Conservation (phyloP, 2,888 invertebrate species). For the Plebejus melissa region DNA sequence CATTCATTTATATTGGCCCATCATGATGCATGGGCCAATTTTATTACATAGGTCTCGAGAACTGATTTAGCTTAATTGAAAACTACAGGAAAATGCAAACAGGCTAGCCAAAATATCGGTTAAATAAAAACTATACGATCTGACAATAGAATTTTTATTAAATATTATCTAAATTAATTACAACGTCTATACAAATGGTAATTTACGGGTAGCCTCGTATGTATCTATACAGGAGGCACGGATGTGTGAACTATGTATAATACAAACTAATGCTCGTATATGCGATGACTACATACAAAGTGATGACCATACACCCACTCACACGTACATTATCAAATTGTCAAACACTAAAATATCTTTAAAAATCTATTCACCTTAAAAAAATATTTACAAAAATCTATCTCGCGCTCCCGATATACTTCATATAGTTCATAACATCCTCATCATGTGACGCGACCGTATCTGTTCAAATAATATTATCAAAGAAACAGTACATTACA, state of each 20-base stretch:
- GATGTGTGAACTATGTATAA: conserved; percentile 23
- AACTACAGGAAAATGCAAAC: background rate
- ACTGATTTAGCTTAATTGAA: background rate
- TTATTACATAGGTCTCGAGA: too few relatives aligned
- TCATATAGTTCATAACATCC: conserved; percentile 28
- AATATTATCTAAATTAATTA: conserved; percentile 37
- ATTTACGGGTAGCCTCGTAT: conserved; percentile 27
- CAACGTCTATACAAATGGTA: conserved; percentile 34
- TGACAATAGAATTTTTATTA: conserved; percentile 33
- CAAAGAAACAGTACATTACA: conserved; percentile 25
- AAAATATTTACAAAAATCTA: conserved; percentile 63
- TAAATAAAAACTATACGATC: conserved; percentile 28
- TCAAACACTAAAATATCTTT: conserved; percentile 45
- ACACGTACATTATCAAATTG: conserved; percentile 45
- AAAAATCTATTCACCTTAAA: conserved; percentile 48
- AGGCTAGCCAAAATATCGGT: background rate
- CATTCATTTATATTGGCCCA: background rate
- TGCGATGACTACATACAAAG: conserved; percentile 24
- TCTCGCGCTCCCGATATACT: conserved; percentile 20
- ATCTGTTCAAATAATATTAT: conserved; percentile 7
- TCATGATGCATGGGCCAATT: too few relatives aligned
- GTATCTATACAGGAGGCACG: conserved; percentile 25
- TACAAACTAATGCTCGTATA: conserved; percentile 14
- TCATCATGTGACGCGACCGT: background rate
- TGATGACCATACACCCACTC: conserved; percentile 35